phyloP scores from a whole-genome alignment of 2,113 vertebrate genomes.

The Corythornis madagascariensis region DNA sequence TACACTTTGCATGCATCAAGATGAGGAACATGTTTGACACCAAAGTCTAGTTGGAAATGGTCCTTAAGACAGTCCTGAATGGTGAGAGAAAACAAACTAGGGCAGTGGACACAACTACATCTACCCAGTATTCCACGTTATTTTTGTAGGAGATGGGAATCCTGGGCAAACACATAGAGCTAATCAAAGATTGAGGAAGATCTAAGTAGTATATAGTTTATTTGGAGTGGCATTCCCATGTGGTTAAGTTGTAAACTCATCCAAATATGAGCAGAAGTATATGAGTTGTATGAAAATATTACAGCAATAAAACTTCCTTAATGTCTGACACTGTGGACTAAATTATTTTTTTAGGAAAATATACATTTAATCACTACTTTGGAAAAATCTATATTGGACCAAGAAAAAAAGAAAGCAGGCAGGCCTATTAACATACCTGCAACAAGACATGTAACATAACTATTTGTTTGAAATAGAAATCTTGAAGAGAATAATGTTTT shows the following conservation, averaged over 20 bases:
- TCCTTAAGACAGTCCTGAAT: background rate
- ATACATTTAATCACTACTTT: constrained; percentile 11
- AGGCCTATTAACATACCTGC: constrained; percentile 24
- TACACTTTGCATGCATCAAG: background rate
- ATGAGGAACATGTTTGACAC: background rate
- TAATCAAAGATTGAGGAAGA: background rate
- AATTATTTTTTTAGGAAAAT: constrained; percentile 53
- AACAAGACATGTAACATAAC: background rate
- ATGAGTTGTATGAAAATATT: constrained; percentile 14
- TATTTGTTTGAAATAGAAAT: background rate
- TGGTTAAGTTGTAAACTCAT: constrained; percentile 31
- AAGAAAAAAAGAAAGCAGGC: background rate
- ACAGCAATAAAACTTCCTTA: constrained; percentile 1
- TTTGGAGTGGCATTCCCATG: background rate
- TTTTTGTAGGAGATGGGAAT: background rate
- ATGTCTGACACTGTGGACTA: constrained; percentile 8
- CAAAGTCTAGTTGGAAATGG: background rate
- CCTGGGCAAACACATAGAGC: background rate
- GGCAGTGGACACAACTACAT: background rate
- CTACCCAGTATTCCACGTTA: background rate
- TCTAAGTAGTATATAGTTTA: background rate
- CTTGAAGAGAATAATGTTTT: background rate
- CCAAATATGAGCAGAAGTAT: constrained; percentile 7
- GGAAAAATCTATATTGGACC: background rate
- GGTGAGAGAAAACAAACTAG: background rate